A percentile compares a stretch with the other conserved stretches of the same genome.
These are phyloP conservation scores for Aphelenchoides fujianensis DNA, from an alignment of 1,140 invertebrate species.

Conservation along the genomic window DNA sequence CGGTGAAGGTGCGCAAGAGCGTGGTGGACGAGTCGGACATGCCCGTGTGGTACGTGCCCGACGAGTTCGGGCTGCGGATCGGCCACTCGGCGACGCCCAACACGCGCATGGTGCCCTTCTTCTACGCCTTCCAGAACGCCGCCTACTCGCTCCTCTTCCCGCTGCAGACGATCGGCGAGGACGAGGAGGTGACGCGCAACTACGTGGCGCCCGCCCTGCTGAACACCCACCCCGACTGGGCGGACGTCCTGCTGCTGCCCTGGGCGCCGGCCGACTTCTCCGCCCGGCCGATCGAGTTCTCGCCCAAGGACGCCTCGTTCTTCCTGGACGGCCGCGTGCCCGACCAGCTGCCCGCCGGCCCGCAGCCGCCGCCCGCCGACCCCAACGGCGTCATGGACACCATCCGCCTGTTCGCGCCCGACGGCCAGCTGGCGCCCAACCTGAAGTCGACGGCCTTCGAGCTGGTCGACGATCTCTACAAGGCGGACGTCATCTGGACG, in stretches of 20 bases:
- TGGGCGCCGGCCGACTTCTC: slow-evolving; percentile 71
- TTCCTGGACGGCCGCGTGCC: slow-evolving; percentile 36
- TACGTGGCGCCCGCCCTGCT: slow-evolving; percentile 71
- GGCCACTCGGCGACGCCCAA: slow-evolving; percentile 77
- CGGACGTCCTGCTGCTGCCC: slow-evolving; percentile 72
- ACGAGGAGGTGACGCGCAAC: slow-evolving; percentile 70
- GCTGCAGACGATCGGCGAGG: slow-evolving; percentile 67
- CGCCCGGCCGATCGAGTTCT: slow-evolving; percentile 62
- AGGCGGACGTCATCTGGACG: slow-evolving; percentile 83
- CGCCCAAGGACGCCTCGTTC: slow-evolving; percentile 32
- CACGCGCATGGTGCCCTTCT: slow-evolving; percentile 77
- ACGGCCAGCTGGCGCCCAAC: slow-evolving; percentile 71
- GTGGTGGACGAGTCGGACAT: slow-evolving; percentile 46
- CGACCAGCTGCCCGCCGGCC: slow-evolving; percentile 26
- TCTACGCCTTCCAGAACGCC: slow-evolving; percentile 70
- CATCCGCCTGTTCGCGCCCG: slow-evolving; percentile 76
- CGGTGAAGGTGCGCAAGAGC: slow-evolving; percentile 29
- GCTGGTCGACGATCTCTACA: slow-evolving; percentile 70
- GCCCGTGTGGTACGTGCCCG: slow-evolving; percentile 81
- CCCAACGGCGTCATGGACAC: slow-evolving; percentile 62
- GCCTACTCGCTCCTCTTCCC: slow-evolving; percentile 80
- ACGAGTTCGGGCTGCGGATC: slow-evolving; percentile 82
- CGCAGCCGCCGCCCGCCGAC: neutral
- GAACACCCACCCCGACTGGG: slow-evolving; percentile 64
- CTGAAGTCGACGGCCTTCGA: slow-evolving; percentile 73